Evolutionary conservation across 2,797 vertebrate species (phyloP).

Genomic region (Helicolenus hilgendorfi): DNA sequence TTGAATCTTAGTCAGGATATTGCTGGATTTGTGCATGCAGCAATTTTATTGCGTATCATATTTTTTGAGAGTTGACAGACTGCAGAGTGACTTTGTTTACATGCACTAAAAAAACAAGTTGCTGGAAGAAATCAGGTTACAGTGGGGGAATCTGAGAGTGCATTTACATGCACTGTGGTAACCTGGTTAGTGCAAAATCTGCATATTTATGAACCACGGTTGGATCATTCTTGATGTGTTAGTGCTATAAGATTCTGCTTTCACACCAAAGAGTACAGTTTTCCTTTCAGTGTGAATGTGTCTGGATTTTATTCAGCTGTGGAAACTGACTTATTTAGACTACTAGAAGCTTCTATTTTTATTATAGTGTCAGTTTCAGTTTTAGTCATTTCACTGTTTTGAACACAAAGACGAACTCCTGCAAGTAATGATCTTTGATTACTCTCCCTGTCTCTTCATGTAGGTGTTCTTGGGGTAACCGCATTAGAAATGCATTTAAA

Average conservation of each 20-base stretch:
- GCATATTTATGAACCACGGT: not conserved
- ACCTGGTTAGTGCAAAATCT: not conserved
- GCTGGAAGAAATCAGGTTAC: not conserved
- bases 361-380: conserved; percentile 18
- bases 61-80: not conserved
- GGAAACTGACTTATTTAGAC: not conserved
- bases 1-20: not conserved
- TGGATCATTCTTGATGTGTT: not conserved
- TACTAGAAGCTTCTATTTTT: not conserved
- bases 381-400: conserved; percentile 10
- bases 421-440: not conserved
- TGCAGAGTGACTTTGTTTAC: not conserved
- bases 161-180: not conserved
- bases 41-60: not conserved
- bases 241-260: not conserved
- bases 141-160: not conserved
- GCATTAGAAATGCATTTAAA: not conserved
- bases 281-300: not conserved
- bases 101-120: not conserved
- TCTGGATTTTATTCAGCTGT: conserved; percentile 8
- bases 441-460: not conserved
- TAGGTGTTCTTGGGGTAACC: not conserved
- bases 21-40: not conserved
- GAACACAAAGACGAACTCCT: not conserved
- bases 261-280: not conserved